Evolutionary conservation across 2,797 vertebrate genomes (phyloP).

Genomic region (Centroberyx gerrardi): DNA sequence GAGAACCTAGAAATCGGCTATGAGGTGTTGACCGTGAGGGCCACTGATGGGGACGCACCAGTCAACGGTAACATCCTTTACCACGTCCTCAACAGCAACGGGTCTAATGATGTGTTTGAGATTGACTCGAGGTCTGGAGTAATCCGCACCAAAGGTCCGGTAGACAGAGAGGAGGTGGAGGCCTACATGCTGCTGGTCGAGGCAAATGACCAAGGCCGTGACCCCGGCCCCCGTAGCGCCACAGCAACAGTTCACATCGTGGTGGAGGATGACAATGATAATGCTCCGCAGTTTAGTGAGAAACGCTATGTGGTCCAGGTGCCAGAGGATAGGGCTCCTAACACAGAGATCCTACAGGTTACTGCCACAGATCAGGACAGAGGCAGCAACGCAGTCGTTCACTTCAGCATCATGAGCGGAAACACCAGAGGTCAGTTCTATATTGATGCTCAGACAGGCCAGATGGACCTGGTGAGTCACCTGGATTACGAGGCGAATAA

Average conservation of each 20-base stretch:
- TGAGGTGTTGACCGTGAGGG: conserved; percentile 94
- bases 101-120: conserved; percentile 90
- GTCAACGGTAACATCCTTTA: conserved; percentile 95
- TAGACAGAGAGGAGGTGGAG: conserved; percentile 92
- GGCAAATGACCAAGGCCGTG: conserved; percentile 93
- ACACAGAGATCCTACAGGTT: conserved; percentile 90
- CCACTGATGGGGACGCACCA: conserved; percentile 93
- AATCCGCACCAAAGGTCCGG: conserved; percentile 92
- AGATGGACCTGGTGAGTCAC: conserved; percentile 92
- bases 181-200: conserved; percentile 91
- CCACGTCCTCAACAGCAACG: conserved; percentile 87
- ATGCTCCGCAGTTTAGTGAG: conserved; percentile 94
- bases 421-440: conserved; percentile 97
- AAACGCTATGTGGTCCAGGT: conserved; percentile 94
- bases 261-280: conserved; percentile 97
- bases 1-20: conserved; percentile 97
- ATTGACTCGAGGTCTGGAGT: conserved; percentile 94
- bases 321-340: conserved; percentile 90
- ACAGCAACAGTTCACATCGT: conserved; percentile 91
- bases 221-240: conserved; percentile 91
- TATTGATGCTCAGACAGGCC: conserved; percentile 94
- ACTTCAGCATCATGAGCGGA: conserved; percentile 98
- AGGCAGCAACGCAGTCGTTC: conserved; percentile 93
- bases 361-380: conserved; percentile 92
- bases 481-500: conserved; percentile 95